Base-by-base conservation (phyloP, 2,888 invertebrate species). In the Lasius platythorax region DNA sequence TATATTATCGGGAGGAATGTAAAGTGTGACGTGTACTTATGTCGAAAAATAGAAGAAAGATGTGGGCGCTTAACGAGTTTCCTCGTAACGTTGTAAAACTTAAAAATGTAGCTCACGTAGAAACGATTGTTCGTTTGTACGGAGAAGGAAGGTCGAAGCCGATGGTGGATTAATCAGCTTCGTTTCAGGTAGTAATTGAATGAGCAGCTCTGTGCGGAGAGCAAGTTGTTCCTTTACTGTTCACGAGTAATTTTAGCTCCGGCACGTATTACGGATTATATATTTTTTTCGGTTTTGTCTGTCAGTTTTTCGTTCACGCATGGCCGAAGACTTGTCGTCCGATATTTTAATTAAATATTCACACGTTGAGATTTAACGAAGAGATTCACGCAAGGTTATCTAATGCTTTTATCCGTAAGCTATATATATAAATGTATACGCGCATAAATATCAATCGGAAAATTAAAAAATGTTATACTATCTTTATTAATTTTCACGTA, bases 161-260 rank as follows among this genome's bases (percentile, higher is more conserved):
- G 28, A 66, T 50, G 30, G 30, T 58, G 50, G 33, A 37, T 66
- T 76, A 78, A 78, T 78, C 56, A 56, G 67, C 30, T 68, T 78
- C 37, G 56, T 76, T 66, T 37, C 23, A 23, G 28, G 5, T 53
- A 9, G 28, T 43, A 56, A 78, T 30, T 30, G 68, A 68, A 28
- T 9, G 64, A 53, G 40, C 37, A 28, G 4, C n/a, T 56, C 67
- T 18, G n/a, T 9, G 56, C n/a, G 53, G 18, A n/a, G 33, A 68
- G 40, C 30, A 43, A 68, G 23, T 46, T 50, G 76, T 40, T 67
- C 53, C 12, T 66, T 78, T 53, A 56, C 5, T 12, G n/a, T 58
- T 56, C 9, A 67, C 68, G 30, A 68, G 12, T 43, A 56, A 78
- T 78, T 76, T 68, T 18, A 61, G 6, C 4, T 43, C 33, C 11